Percentiles rank a stretch among this genome's conserved stretches.
phyloP scores from a whole-genome alignment of 1,140 invertebrate species.

The Rhagoletis zephyria region DNA sequence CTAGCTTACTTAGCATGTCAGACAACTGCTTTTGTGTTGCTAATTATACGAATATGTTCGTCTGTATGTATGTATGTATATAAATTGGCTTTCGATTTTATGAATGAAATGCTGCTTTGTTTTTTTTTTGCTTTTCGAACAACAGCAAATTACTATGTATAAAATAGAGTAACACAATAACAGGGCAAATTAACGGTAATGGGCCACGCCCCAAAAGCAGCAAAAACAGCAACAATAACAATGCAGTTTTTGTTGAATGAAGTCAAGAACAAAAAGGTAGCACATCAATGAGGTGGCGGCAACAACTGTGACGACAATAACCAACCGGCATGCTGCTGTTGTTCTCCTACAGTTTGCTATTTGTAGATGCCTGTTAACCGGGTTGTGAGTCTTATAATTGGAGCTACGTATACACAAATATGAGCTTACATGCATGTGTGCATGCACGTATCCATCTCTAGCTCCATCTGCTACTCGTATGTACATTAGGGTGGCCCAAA shows the following conservation, averaged over 20 bases:
- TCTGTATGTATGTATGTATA: too few species aligned
- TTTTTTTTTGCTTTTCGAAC: not conserved
- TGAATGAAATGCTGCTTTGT: constrained; percentile 18
- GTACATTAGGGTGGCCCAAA: too few species aligned
- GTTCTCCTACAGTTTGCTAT: not conserved
- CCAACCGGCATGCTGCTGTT: not conserved
- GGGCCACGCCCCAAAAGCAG: constrained; percentile 17
- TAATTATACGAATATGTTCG: not conserved
- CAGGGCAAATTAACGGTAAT: constrained; percentile 31
- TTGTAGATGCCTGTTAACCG: not conserved
- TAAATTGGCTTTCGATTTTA: constrained; percentile 39
- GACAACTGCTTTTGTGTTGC: not conserved
- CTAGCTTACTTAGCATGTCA: not conserved
- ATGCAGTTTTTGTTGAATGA: not conserved
- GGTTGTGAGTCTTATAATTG: not conserved
- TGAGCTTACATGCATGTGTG: not conserved
- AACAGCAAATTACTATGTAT: constrained; percentile 10
- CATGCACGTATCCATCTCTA: not conserved
- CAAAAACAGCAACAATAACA: constrained; percentile 39
- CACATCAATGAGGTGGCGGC: not conserved
- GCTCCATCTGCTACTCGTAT: not conserved
- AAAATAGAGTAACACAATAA: not conserved
- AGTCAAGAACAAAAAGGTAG: not conserved
- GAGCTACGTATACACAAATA: not conserved
- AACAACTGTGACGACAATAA: constrained; percentile 37